A percentile compares a stretch with the other conserved stretches of the same genome.
Conservation (phyloP, 2,113 vertebrate species). For the Origma solitaria region DNA sequence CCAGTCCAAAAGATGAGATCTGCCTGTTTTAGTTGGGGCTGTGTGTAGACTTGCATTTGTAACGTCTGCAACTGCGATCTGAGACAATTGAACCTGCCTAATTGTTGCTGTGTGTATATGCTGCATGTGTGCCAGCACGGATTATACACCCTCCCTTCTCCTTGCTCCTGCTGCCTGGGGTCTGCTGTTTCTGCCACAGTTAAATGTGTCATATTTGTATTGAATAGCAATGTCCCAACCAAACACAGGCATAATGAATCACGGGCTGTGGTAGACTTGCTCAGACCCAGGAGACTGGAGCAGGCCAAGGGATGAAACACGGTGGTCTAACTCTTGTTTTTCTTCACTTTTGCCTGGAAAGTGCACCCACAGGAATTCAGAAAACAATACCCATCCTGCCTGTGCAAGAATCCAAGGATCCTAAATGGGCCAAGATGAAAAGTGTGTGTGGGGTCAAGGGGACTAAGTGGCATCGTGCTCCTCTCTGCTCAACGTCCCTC, state of each 20-base stretch:
- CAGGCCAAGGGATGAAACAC: not conserved
- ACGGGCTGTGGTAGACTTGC: not conserved
- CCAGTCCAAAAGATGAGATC: not conserved
- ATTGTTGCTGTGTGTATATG: not conserved
- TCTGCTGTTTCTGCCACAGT: not conserved
- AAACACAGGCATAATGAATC: not conserved
- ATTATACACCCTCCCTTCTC: not conserved
- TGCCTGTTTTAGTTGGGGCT: not conserved
- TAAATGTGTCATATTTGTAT: not conserved
- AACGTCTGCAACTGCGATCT: not conserved
- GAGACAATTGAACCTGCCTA: conserved; percentile 13
- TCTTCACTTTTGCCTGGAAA: not conserved
- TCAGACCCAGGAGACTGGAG: not conserved
- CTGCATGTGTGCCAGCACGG: not conserved
- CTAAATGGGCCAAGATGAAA: not conserved
- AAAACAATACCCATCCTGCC: conserved; percentile 24
- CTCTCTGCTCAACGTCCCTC: accelerated
- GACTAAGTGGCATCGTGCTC: accelerated
- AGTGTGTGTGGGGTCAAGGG: not conserved
- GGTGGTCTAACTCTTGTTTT: not conserved
- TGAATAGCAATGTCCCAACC: not conserved
- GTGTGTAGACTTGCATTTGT: not conserved
- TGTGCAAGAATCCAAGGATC: not conserved
- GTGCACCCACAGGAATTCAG: not conserved
- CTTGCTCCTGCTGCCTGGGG: not conserved